These are phyloP conservation scores for Sarcophilus harrisii DNA, from an alignment of 2,797 vertebrate genomes.

Conservation along the genomic window DNA sequence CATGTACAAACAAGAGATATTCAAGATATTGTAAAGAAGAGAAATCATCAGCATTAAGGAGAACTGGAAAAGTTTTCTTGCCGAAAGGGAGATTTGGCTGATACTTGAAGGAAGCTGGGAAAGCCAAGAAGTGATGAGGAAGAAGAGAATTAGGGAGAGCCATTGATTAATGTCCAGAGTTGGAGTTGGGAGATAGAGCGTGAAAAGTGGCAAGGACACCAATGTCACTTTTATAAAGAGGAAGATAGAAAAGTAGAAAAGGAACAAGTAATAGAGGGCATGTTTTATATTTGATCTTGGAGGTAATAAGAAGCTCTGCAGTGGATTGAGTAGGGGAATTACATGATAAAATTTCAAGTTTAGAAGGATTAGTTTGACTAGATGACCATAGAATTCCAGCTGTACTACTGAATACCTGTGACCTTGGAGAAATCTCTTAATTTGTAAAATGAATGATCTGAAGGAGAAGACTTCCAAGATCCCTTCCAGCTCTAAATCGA, in stretches of 20 bases:
- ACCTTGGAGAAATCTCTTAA: background rate
- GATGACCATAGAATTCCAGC: background rate
- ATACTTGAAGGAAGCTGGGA: background rate
- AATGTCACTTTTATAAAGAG: background rate
- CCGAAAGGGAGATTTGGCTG: background rate
- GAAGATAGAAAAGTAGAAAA: background rate
- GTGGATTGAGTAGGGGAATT: background rate
- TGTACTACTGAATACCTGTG: background rate
- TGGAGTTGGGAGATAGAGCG: background rate
- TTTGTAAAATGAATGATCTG: background rate
- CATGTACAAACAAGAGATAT: background rate
- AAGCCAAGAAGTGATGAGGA: background rate
- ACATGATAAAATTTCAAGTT: background rate
- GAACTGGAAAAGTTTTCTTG: background rate
- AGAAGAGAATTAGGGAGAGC: background rate
- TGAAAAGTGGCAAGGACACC: background rate
- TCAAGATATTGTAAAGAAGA: background rate
- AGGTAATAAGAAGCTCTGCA: background rate
- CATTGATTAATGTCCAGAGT: background rate
- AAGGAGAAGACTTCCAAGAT: background rate
- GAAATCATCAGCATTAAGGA: background rate
- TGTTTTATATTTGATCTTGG: background rate
- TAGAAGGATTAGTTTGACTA: background rate
- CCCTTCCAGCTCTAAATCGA: background rate
- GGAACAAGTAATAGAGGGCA: background rate